Evolutionary conservation across 2,113 vertebrate genomes (phyloP).

Genomic region (Corydoras maculifer): DNA sequence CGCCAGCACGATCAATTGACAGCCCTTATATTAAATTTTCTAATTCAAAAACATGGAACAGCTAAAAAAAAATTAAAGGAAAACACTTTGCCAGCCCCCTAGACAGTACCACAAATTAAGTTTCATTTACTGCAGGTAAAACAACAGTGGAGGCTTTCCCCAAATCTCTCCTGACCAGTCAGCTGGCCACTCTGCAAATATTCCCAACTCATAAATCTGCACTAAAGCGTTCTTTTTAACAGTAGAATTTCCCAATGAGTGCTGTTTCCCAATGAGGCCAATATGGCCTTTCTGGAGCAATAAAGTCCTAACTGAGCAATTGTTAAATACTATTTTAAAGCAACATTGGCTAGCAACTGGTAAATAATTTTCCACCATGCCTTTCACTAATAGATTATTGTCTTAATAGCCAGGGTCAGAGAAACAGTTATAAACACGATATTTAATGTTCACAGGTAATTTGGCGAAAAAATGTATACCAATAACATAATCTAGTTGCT

Average conservation of each 20-base stretch:
- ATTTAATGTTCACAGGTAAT: too few species aligned
- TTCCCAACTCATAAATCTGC: slow-evolving; percentile 53
- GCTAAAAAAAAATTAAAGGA: too few species aligned
- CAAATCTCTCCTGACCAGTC: too few species aligned
- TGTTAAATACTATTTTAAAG: slow-evolving; percentile 37
- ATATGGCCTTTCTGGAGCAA: slow-evolving; percentile 19
- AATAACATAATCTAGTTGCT: too few species aligned
- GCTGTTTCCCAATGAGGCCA: slow-evolving; percentile 4
- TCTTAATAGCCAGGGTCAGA: not conserved
- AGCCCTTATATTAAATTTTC: too few species aligned
- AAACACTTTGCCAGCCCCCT: slow-evolving; percentile 63
- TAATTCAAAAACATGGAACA: too few species aligned
- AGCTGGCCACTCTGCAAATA: not conserved
- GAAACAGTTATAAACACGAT: too few species aligned
- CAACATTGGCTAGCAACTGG: slow-evolving; percentile 15
- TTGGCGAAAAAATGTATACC: too few species aligned
- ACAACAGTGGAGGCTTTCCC: slow-evolving; percentile 57
- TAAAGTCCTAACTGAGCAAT: slow-evolving; percentile 40
- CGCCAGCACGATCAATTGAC: too few species aligned
- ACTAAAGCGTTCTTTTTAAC: not conserved
- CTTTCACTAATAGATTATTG: slow-evolving; percentile 47
- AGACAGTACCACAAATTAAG: slow-evolving; percentile 66
- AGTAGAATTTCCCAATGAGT: too few species aligned
- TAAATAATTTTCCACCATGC: slow-evolving; percentile 39
- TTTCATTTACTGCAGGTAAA: slow-evolving; percentile 67